Evolutionary conservation across 2,797 vertebrate species (phyloP), one percentile per base, ranked within the genome.

Genomic region (Crenichthys baileyi): DNA sequence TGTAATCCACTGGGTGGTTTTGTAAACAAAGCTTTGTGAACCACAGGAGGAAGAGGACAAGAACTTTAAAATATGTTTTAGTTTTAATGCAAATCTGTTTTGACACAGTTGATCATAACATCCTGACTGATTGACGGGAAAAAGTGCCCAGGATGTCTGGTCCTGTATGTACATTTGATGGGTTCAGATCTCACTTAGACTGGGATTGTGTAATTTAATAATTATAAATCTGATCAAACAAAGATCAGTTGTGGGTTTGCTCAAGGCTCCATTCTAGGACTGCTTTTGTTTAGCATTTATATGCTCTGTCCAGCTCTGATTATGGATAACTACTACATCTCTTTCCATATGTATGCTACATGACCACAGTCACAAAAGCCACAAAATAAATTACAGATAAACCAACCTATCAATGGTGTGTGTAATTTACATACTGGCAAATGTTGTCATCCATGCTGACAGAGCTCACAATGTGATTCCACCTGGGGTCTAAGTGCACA

Each of bases 1-100:
- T 70, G 44, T 74, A 29, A 67, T 36, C 61, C 78, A 75, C 18
- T 20, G 39, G 24, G 1, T 50, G 48, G n/a, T 41, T 83, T 58
- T 39, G 3, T 26, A 16, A 73, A 29, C 61, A 73, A 8, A 15
- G 29, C 51, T 39, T 72, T 74, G 46, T 22, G 48, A 76, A 53
- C 20, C 55, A 12, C 9, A 22, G 51, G 44, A 7, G 18, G 9
- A 63, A 36, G 61, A 36, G 61, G 7, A 8, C 9, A 2, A 46
- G 31, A 31, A 31, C 31, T 31, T 31, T 15, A 46, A 70, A 70
- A 70, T 46, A 41, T 44, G 39, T 68, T 44, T 6, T 6, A 24
- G 24, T 58, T 11, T 55, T 20, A 1, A 26, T 26, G 9, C 8
- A n/a, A 58, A 58, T 58, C 0, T 11, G 2, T 9, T 58, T 58